Evolutionary conservation across 2,888 invertebrate species (phyloP).

Genomic region (Coenonympha glycerion): DNA sequence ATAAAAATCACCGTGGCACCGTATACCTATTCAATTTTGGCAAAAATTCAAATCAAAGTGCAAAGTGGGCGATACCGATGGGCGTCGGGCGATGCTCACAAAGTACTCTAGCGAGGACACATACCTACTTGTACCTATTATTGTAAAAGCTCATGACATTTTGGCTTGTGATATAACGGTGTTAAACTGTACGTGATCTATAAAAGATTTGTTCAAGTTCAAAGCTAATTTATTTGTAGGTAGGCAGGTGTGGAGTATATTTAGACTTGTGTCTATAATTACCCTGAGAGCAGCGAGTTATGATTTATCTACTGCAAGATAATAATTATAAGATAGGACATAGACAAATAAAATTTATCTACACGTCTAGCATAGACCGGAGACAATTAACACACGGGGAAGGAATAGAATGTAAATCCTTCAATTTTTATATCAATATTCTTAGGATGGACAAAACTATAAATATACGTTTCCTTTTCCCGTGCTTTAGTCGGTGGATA

Average conservation of each 20-base stretch:
- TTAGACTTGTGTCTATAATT: too few relatives aligned
- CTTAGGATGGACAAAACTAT: too few relatives aligned
- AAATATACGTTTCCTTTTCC: too few relatives aligned
- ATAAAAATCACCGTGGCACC: slow-evolving; percentile 37
- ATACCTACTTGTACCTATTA: slow-evolving; percentile 12
- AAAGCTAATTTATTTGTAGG: background rate
- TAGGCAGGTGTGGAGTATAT: slow-evolving; percentile 7
- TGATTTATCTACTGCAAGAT: too few relatives aligned
- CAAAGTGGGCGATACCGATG: slow-evolving; percentile 40
- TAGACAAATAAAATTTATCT: too few relatives aligned
- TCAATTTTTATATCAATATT: too few relatives aligned
- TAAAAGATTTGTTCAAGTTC: background rate
- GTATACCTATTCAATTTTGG: slow-evolving; percentile 54
- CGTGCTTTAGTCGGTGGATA: too few relatives aligned
- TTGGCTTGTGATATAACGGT: slow-evolving; percentile 26
- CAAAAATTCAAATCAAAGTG: slow-evolving; percentile 51
- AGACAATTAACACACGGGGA: too few relatives aligned
- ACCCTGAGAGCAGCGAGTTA: too few relatives aligned
- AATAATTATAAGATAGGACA: too few relatives aligned
- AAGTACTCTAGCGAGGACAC: slow-evolving; percentile 35
- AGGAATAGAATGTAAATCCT: too few relatives aligned
- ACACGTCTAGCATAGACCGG: too few relatives aligned
- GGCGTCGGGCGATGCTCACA: slow-evolving; percentile 35
- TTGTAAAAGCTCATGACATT: slow-evolving; percentile 36
- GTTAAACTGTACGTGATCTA: slow-evolving; percentile 22